phyloP scores from a whole-genome alignment of 2,113 vertebrate species.

The Bubalus kerabau region DNA sequence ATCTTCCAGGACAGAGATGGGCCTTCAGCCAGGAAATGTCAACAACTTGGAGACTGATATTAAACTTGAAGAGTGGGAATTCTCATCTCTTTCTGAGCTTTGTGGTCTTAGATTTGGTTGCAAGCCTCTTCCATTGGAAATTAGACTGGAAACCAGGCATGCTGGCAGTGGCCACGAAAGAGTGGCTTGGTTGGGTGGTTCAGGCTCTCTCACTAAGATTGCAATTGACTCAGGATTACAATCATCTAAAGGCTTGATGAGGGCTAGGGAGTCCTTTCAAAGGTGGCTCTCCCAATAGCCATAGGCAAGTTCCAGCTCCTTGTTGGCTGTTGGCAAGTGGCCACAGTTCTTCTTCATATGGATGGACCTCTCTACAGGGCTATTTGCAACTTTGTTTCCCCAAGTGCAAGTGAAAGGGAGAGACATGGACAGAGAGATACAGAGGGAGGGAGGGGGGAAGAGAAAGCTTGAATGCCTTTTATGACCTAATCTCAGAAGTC shows the following conservation, averaged over 20 bases:
- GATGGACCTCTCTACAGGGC: neutral
- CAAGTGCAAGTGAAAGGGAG: neutral
- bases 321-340: neutral
- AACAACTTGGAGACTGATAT: neutral
- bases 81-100: neutral
- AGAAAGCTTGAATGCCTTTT: neutral
- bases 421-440: neutral
- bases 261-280: neutral
- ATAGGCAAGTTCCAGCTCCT: neutral
- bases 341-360: neutral
- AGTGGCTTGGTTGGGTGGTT: neutral
- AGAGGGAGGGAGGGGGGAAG: too few species aligned
- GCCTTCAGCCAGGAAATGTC: neutral
- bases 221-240: neutral
- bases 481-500: neutral
- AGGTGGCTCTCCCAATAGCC: neutral
- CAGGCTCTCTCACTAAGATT: neutral
- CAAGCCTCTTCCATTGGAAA: neutral
- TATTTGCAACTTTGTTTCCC: neutral
- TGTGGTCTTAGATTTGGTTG: neutral
- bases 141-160: neutral
- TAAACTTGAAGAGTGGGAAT: neutral
- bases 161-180: neutral
- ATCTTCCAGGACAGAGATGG: neutral
- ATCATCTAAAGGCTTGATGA: neutral